Evolutionary conservation across 2,797 vertebrate genomes (phyloP), one percentile per base, ranked within the genome.

Genomic region (Darevskia nairensis): DNA sequence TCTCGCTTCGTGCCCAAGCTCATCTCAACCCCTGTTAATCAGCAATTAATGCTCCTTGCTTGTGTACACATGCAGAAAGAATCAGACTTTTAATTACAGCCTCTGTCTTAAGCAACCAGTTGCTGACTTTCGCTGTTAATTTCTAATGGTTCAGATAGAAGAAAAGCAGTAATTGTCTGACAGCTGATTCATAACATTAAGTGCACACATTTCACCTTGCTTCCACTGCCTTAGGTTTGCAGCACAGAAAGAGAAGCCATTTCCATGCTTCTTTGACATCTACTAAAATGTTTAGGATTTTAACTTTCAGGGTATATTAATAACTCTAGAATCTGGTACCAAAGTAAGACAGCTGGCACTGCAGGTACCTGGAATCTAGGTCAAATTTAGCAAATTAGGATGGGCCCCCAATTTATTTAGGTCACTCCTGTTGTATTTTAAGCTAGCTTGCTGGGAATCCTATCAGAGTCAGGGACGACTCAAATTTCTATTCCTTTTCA

Each of bases 11-110:
- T 80, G 82, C 68, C 76, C 44, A 68, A 69, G n/a, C 46, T 92
- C 79, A 82, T 86, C 74, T 83, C 59, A 7, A 39, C 44, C 55
- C 55, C 61, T 85, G 71, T 80, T 86, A 85, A 90, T 92, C 88
- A 80, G 74, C 75, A 90, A 90, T 81, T 82, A 85, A 90, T 85
- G 71, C 5, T n/a, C 61, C 25, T 69, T 59, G 74, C 39, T 76
- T 75, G 66, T 69, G 44, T 78, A 41, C 50, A 64, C 66, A 61
- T 85, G 82, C 27, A 21, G 55, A 85, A 89, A 85, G 78, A 87
- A 79, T 87, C 68, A 61, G 79, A 69, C 79, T 35, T 81, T 87
- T 89, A 85, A 79, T 87, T 89, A 41, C 4, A 82, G 87, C 17
- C 27, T 35, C 46, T 55, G 32, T 79, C 41, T 55, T 78, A 64